Evolutionary conservation across 1,140 invertebrate genomes (phyloP).

Genomic region (Sarcophaga peregrina): DNA sequence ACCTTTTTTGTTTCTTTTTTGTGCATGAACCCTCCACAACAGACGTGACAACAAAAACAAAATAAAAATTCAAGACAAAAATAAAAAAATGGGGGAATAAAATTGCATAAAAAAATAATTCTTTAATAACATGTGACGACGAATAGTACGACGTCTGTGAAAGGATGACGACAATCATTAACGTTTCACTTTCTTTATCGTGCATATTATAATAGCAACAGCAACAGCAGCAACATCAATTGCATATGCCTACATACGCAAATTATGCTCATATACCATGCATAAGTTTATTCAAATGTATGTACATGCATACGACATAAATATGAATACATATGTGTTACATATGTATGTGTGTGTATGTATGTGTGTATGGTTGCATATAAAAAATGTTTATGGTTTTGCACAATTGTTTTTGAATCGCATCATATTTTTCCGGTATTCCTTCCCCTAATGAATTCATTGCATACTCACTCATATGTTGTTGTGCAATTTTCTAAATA

Average conservation of each 20-base stretch:
- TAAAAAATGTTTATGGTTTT: not conserved
- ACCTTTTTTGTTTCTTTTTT: no score
- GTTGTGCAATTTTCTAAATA: not conserved
- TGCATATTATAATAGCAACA: not conserved
- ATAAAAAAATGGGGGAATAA: no score
- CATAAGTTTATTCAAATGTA: no score
- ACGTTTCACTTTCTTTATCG: conserved; percentile 29
- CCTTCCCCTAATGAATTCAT: not conserved
- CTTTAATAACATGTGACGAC: conserved; percentile 21
- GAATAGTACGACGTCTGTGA: not conserved
- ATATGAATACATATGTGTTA: no score
- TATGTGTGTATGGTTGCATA: not conserved
- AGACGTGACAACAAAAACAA: not conserved
- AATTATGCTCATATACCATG: no score
- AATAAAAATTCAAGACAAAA: no score
- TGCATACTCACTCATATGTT: not conserved
- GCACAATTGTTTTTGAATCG: not conserved
- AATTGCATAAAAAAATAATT: not conserved
- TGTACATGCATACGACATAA: no score
- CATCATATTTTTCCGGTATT: not conserved
- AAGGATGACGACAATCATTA: not conserved
- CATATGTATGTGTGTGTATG: no score
- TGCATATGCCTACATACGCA: not conserved
- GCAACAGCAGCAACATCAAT: not conserved
- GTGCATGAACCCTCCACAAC: not conserved